Evolutionary conservation across 2,797 vertebrate genomes (phyloP), one percentile per base, ranked within the genome.

Genomic region (Sylvia borin): DNA sequence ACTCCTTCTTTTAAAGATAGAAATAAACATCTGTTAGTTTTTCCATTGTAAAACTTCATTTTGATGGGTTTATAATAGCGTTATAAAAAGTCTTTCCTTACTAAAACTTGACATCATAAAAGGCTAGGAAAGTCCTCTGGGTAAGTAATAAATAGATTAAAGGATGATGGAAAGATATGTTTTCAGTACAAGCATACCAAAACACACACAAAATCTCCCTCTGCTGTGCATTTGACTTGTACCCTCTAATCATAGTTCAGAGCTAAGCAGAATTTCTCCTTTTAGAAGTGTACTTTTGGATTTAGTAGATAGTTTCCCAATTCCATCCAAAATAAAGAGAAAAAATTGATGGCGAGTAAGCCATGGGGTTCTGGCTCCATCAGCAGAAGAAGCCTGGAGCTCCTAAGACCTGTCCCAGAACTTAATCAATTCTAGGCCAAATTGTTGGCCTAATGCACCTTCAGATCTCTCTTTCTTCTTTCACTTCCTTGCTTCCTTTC

Each of bases 31-130:
- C 94, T 96, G 89, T 94, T 93, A 79, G 87, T 95, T 90, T 96
- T 96, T 96, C 96, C 66, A 96, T 96, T 96, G 93, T 93, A 96
- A 96, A 96, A 68, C 50, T 79, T 94, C 92, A 71, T 91, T 96
- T 96, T 97, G 95, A 97, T 92, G 84, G 68, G 58, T 96, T 97
- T 97, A 92, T 97, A 97, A 97, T 82, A 86, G 86, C 71, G 65
- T 92, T 79, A 95, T 97, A 97, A 97, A 96, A 97, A 96, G 90
- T 96, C 92, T 97, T 95, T 97, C 94, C 60, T 93, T 88, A 77
- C 45, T 92, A 78, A 94, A 76, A 90, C 85, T 85, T 96, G 92
- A 94, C 91, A 97, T 97, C 93, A 77, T 97, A 97, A 98, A 97
- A 97, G 94, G 95, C 92, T 97, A 95, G 76, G 92, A 92, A 48